A percentile compares a stretch with the other conserved stretches of the same genome.
phyloP scores from a whole-genome alignment of 2,113 vertebrate species.

The Rousettus leschenaultii region DNA sequence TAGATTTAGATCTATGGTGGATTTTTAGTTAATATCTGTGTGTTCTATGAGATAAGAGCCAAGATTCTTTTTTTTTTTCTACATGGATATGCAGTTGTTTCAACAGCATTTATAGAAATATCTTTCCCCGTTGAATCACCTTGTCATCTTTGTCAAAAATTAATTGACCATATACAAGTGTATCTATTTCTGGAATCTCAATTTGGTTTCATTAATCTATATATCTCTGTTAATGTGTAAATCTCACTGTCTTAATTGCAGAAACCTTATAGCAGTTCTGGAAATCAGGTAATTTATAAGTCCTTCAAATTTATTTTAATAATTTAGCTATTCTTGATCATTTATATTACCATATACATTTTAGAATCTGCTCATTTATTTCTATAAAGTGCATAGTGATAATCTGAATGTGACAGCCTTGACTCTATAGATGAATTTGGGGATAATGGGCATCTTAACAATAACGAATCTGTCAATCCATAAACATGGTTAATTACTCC shows the following conservation, averaged over 20 bases:
- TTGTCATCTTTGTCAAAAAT: not conserved
- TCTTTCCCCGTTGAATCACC: not conserved
- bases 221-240: not conserved
- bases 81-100: not conserved
- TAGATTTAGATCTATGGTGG: not conserved
- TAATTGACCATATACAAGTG: not conserved
- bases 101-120: not conserved
- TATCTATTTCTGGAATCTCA: not conserved
- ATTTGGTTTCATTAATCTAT: conserved; percentile 7
- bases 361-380: not conserved
- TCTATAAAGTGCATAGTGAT: not conserved
- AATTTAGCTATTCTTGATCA: not conserved
- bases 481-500: not conserved
- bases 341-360: not conserved
- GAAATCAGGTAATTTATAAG: not conserved
- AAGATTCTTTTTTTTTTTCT: not conserved
- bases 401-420: not conserved
- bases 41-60: not conserved
- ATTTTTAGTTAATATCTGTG: not conserved
- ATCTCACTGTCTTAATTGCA: not conserved
- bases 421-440: not conserved
- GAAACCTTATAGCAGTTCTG: not conserved
- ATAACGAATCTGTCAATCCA: not conserved
- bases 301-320: conserved; percentile 5
- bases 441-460: not conserved